These are phyloP conservation scores for Laterallus jamaicensis DNA, from an alignment of 2,113 vertebrate genomes.

Conservation along the genomic window DNA sequence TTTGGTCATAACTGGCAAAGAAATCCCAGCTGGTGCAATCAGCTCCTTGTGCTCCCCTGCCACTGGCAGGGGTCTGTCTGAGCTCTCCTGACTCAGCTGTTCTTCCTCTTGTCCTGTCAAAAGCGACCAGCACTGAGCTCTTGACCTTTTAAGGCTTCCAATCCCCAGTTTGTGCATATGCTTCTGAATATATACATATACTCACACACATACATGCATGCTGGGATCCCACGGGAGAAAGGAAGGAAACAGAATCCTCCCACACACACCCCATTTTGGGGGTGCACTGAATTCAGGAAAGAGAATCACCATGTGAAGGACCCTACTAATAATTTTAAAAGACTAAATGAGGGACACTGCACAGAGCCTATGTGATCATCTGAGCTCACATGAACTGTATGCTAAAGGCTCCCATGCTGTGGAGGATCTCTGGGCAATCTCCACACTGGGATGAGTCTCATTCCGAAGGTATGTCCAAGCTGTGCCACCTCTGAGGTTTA, in stretches of 20 bases:
- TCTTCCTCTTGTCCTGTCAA: neutral
- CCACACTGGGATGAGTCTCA: neutral
- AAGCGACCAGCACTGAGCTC: neutral
- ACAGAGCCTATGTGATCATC: neutral
- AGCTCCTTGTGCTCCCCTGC: rapidly evolving
- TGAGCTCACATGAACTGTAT: neutral
- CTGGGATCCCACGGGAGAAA: neutral
- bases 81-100: neutral
- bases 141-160: neutral
- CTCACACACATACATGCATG: neutral
- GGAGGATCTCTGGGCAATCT: neutral
- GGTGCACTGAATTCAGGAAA: neutral
- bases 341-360: neutral
- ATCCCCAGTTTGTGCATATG: neutral
- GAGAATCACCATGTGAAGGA: neutral
- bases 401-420: neutral
- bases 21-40: neutral
- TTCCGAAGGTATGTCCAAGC: neutral
- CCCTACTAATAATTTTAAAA: neutral
- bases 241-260: neutral
- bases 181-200: neutral
- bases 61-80: neutral
- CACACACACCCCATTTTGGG: too few relatives aligned
- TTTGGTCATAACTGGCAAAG: neutral
- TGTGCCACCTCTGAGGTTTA: neutral